phyloP scores from a whole-genome alignment of 2,888 invertebrate species.

The Stenurella melanura region DNA sequence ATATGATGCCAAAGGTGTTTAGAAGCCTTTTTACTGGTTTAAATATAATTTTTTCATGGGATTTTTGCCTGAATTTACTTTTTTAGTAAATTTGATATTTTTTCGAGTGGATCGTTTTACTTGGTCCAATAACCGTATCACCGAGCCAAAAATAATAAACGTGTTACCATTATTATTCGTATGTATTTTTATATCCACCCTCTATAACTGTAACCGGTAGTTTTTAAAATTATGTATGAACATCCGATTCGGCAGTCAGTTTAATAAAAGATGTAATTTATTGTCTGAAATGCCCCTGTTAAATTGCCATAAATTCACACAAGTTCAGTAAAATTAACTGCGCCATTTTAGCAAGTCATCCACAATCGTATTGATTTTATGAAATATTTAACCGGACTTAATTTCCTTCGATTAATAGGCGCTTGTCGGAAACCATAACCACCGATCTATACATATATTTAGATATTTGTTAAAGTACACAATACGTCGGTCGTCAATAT shows the following conservation, averaged over 20 bases:
- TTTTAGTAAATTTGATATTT: too few species aligned
- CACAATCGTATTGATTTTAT: constrained; percentile 35
- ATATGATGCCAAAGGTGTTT: too few species aligned
- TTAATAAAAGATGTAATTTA: constrained; percentile 22
- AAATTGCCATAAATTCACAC: constrained; percentile 5
- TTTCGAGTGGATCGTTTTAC: too few species aligned
- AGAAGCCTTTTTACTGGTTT: too few species aligned
- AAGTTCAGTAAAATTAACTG: constrained; percentile 23
- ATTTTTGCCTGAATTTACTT: too few species aligned
- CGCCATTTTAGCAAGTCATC: constrained; percentile 20
- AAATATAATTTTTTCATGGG: too few species aligned
- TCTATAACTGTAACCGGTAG: not conserved
- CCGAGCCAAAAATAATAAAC: too few species aligned
- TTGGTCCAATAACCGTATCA: too few species aligned
- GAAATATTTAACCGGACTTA: constrained; percentile 34
- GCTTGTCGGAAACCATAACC: constrained; percentile 16
- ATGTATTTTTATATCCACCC: too few species aligned
- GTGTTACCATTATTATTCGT: too few species aligned
- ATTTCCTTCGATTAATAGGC: constrained; percentile 29
- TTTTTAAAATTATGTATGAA: constrained; percentile 9
- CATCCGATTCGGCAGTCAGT: not conserved
- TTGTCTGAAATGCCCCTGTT: not conserved
- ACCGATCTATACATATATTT: not conserved
- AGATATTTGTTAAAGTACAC: constrained; percentile 27
- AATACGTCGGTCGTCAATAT: constrained; percentile 19